phyloP scores from a whole-genome alignment of 2,113 vertebrate species.

The Cranoglanis bouderius region DNA sequence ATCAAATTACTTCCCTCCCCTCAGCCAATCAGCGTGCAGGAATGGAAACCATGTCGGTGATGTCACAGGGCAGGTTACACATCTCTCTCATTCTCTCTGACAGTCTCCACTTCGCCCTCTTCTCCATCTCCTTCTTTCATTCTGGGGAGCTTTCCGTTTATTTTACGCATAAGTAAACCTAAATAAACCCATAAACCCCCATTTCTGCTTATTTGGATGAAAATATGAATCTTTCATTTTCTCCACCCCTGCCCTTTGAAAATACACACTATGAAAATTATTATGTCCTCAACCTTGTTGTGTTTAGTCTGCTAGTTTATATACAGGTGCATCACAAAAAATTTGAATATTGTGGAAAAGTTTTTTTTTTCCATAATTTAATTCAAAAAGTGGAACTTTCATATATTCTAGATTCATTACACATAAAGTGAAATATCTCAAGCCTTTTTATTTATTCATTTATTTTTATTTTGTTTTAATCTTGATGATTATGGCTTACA shows the following conservation, averaged over 20 bases:
- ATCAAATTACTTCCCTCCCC: slow-evolving; percentile 76
- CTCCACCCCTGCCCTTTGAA: neutral
- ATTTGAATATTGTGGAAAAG: too few relatives aligned
- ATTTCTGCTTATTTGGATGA: neutral
- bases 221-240: neutral
- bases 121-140: neutral
- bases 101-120: neutral
- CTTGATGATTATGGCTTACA: too few relatives aligned
- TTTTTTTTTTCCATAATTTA: too few relatives aligned
- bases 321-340: too few relatives aligned
- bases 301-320: too few relatives aligned
- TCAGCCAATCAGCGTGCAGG: slow-evolving; percentile 69
- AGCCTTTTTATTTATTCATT: too few relatives aligned
- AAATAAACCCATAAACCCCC: neutral
- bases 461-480: too few relatives aligned
- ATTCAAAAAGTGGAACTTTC: too few relatives aligned
- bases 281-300: neutral
- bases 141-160: neutral
- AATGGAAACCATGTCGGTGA: slow-evolving; percentile 61
- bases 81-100: neutral
- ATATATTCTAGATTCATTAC: too few relatives aligned
- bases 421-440: too few relatives aligned
- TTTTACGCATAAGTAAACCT: neutral
- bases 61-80: slow-evolving; percentile 59
- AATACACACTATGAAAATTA: neutral